Conservation (phyloP, 2,888 invertebrate species). For the Microchrysa polita region DNA sequence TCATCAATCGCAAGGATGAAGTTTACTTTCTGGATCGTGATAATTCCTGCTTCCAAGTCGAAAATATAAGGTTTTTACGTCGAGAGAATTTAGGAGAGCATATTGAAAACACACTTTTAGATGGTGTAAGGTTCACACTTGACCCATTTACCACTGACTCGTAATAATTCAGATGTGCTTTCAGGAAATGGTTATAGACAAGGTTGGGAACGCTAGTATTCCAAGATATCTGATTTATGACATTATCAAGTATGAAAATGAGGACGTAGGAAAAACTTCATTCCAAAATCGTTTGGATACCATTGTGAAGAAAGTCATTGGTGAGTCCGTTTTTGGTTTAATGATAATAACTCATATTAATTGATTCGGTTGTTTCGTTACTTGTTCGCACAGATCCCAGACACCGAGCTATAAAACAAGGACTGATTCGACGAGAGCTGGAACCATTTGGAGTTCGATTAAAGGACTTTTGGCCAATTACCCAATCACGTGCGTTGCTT, state of each 20-base stretch:
- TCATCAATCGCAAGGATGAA: constrained; percentile 85
- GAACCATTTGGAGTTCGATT: constrained; percentile 92
- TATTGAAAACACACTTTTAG: constrained; percentile 84
- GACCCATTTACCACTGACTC: neutral
- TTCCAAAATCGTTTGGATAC: constrained; percentile 83
- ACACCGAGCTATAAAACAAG: constrained; percentile 78
- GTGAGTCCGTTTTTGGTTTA: constrained; percentile 63
- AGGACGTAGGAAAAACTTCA: constrained; percentile 77
- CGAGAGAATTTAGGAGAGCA: constrained; percentile 76
- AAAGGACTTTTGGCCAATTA: constrained; percentile 92
- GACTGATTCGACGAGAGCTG: constrained; percentile 75
- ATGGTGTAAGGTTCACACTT: constrained; percentile 80
- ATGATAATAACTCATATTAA: neutral
- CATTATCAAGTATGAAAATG: constrained; percentile 83
- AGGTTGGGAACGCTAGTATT: constrained; percentile 72
- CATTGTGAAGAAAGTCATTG: constrained; percentile 79
- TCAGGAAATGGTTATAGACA: constrained; percentile 97
- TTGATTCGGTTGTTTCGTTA: too few relatives aligned
- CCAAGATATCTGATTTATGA: constrained; percentile 96
- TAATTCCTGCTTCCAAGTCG: constrained; percentile 88
- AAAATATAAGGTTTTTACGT: constrained; percentile 81
- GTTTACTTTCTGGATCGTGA: constrained; percentile 96
- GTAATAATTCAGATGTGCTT: constrained; percentile 25
- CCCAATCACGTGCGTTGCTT: constrained; percentile 74
- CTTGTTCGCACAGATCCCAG: constrained; percentile 67